These are phyloP conservation scores for Trichonephila clavipes DNA, from an alignment of 1,140 invertebrate species.

Conservation along the genomic window DNA sequence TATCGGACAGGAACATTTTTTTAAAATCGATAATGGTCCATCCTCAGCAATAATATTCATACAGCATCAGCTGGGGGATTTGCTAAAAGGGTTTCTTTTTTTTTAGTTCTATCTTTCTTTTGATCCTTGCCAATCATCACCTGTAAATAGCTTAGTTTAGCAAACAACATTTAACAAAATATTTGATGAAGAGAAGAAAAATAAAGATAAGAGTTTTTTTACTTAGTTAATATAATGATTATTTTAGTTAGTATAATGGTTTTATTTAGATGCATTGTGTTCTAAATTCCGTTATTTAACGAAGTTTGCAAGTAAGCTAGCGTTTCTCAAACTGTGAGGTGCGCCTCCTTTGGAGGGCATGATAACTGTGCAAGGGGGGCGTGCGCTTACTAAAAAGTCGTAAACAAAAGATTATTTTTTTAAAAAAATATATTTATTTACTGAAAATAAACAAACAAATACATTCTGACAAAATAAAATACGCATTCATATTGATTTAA, in stretches of 20 bases:
- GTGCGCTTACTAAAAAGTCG: too few species aligned
- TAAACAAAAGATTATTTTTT: too few species aligned
- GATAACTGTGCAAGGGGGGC: too few species aligned
- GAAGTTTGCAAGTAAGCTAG: too few species aligned
- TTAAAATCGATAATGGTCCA: background rate
- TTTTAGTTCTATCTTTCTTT: background rate
- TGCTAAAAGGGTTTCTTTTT: background rate
- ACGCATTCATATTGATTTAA: too few species aligned
- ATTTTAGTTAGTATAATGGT: background rate
- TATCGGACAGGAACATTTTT: slow-evolving; percentile 12
- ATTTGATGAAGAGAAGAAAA: background rate
- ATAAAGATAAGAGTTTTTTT: background rate
- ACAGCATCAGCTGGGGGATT: slow-evolving; percentile 2
- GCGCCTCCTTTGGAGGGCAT: too few species aligned
- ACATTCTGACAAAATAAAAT: too few species aligned
- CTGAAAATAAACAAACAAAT: too few species aligned
- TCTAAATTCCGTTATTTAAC: too few species aligned
- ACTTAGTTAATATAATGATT: background rate
- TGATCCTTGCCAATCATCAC: background rate
- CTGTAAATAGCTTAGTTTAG: background rate
- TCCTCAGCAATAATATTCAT: background rate
- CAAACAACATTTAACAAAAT: background rate
- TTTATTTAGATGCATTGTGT: too few species aligned
- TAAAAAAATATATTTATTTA: too few species aligned
- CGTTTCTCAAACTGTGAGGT: too few species aligned